Evolutionary conservation across 2,888 invertebrate species (phyloP).

Genomic region (Leptopterna dolabrata): DNA sequence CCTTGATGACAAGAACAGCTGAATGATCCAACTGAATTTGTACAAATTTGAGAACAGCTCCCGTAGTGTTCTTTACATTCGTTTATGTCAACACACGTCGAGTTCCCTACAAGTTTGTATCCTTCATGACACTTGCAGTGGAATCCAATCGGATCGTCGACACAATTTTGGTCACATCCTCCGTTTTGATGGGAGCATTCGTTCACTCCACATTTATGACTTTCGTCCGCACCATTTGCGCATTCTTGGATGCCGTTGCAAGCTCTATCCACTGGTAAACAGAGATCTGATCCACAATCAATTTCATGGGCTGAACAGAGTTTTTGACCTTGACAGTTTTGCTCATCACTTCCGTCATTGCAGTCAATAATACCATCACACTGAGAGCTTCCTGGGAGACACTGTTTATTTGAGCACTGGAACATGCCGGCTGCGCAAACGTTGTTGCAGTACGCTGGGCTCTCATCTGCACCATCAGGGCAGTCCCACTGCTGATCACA

Average conservation of each 20-base stretch:
- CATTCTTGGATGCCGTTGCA: conserved; percentile 90
- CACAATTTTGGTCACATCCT: conserved; percentile 86
- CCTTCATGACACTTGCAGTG: conserved; percentile 86
- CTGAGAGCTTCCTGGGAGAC: conserved; percentile 82
- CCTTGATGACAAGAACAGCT: conserved; percentile 92
- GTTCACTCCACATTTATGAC: conserved; percentile 80
- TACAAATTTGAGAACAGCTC: conserved; percentile 92
- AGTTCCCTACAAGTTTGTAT: conserved; percentile 80
- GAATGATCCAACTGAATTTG: conserved; percentile 90
- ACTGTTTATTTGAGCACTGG: conserved; percentile 81
- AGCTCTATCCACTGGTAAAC: conserved; percentile 81
- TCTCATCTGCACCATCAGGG: conserved; percentile 84
- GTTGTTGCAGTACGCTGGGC: conserved; percentile 69
- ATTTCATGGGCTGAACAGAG: conserved; percentile 70
- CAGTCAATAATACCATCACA: conserved; percentile 88
- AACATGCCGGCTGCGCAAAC: conserved; percentile 87
- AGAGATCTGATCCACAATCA: conserved; percentile 85
- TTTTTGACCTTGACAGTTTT: conserved; percentile 78
- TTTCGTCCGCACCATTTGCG: conserved; percentile 89
- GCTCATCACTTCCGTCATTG: conserved; percentile 86
- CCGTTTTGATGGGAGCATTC: conserved; percentile 85
- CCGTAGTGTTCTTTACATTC: conserved; percentile 90
- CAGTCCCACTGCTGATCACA: conserved; percentile 89
- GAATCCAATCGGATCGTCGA: conserved; percentile 81
- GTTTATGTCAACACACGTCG: conserved; percentile 90